Evolutionary conservation across 2,797 vertebrate species (phyloP).

Genomic region (Falco biarmicus): DNA sequence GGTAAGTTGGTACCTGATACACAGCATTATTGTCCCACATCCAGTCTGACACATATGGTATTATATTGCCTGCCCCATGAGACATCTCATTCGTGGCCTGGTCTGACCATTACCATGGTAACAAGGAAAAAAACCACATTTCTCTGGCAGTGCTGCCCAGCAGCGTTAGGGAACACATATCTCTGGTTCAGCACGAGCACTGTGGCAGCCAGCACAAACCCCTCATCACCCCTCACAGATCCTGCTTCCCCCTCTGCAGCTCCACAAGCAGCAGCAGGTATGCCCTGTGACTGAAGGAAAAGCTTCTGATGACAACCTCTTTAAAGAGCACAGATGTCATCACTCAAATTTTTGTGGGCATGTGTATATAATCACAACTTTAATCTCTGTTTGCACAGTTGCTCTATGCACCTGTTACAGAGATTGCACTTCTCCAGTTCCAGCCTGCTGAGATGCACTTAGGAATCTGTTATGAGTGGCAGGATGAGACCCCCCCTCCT

Average conservation of each 20-base stretch:
- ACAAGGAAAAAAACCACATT: background rate
- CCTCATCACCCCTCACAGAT: background rate
- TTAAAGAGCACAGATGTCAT: rapidly evolving
- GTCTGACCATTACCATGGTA: slow-evolving; percentile 48
- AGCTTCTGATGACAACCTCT: background rate
- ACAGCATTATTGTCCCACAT: background rate
- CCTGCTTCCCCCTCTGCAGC: rapidly evolving
- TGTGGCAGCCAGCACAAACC: background rate
- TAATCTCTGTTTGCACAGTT: background rate
- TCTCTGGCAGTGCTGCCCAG: background rate
- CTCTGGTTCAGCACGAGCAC: background rate
- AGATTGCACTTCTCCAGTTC: background rate
- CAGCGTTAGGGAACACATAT: background rate
- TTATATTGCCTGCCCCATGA: background rate
- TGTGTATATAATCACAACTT: background rate
- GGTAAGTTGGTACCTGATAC: background rate
- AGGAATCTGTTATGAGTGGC: background rate
- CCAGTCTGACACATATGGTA: background rate
- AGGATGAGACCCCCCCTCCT: background rate
- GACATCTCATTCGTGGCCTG: background rate
- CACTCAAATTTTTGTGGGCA: background rate
- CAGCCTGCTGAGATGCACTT: rapidly evolving
- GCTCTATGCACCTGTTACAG: background rate
- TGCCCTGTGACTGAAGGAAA: background rate
- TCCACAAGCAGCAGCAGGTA: rapidly evolving